Evolutionary conservation across 2,797 vertebrate genomes (phyloP), one percentile per base, ranked within the genome.

Genomic region (Amblyopsis hoosieri): DNA sequence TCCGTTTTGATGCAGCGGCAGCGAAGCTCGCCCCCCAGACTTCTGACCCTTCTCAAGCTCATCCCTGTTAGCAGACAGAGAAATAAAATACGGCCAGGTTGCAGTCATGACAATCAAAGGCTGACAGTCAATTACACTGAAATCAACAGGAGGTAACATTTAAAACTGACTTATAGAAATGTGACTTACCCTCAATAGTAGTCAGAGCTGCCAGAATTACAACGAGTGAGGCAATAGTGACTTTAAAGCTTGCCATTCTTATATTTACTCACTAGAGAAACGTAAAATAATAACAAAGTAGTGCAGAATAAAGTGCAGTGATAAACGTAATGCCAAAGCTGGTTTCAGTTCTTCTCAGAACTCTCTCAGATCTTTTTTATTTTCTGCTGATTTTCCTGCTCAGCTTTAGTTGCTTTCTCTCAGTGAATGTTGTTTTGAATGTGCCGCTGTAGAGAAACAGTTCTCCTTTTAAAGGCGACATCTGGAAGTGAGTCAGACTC

Each of bases 1-100:
- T 92, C 90, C 1, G 79, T 90, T 57, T 53, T 6, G 74, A 90
- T 91, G 80, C 90, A 91, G 59, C 79, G 87, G 29, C 90, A 91
- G 67, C 87, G 89, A 60, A 74, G 75, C 76, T 90, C 86, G 45
- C 83, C 65, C 52, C 89, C 90, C 17, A 83, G 56, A 19, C 85
- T 85, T 63, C 23, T 23, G 23, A 23, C 23, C 23, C 23, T 23
- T 23, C 75, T 81, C 55, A 84, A 63, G 31, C 74, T 83, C 74
- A 82, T 85, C 2, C 75, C 88, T 91, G 77, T 45, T 8, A 49
- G 60, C 47, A 74, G 54, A 74, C n/a, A 75, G 2, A 9, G 45
- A 29, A 6, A 45, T 33, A 66, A 10, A 48, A 75, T 5, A 8
- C 14, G 47, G 60, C 85, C 13, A 42, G 1, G n/a, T 52, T 12